A percentile compares a stretch with the other conserved stretches of the same genome.
phyloP scores from a whole-genome alignment of 2,888 invertebrate species.

The Drosophila antonietae region DNA sequence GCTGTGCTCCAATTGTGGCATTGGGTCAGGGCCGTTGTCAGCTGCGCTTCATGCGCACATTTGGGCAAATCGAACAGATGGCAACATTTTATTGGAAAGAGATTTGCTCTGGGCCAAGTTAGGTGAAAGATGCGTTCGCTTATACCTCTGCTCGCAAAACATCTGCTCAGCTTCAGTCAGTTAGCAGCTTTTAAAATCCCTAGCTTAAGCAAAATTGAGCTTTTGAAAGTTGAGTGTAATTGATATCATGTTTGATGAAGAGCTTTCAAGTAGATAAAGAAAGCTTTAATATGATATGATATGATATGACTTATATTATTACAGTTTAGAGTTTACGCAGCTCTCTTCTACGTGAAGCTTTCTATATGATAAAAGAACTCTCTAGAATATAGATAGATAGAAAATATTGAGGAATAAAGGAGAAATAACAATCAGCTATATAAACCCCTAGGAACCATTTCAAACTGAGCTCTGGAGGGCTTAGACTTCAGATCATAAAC shows the following conservation, averaged over 20 bases:
- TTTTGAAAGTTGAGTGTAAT: neutral
- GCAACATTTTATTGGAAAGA: neutral
- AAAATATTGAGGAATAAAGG: no score
- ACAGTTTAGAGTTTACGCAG: neutral
- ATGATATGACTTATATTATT: no score
- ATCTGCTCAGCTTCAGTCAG: neutral
- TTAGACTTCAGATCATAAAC: no score
- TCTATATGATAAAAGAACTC: neutral
- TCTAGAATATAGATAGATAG: neutral
- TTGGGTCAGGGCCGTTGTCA: conserved; percentile 38
- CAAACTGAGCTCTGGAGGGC: neutral
- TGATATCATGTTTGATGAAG: neutral
- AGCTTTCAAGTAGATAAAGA: neutral
- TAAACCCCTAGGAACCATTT: no score
- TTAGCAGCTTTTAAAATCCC: neutral
- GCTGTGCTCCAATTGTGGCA: conserved; percentile 6
- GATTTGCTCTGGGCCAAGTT: neutral
- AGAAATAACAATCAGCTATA: no score
- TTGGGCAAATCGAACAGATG: conserved; percentile 15
- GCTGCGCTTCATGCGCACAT: conserved; percentile 36
- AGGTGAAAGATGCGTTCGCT: neutral
- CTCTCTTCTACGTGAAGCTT: neutral
- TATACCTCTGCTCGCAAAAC: neutral
- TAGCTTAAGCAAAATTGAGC: neutral
- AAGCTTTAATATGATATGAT: neutral